A percentile compares a stretch with the other conserved stretches of the same genome.
Conservation (phyloP, 2,888 invertebrate species). For the Anoplius nigerrimus region DNA sequence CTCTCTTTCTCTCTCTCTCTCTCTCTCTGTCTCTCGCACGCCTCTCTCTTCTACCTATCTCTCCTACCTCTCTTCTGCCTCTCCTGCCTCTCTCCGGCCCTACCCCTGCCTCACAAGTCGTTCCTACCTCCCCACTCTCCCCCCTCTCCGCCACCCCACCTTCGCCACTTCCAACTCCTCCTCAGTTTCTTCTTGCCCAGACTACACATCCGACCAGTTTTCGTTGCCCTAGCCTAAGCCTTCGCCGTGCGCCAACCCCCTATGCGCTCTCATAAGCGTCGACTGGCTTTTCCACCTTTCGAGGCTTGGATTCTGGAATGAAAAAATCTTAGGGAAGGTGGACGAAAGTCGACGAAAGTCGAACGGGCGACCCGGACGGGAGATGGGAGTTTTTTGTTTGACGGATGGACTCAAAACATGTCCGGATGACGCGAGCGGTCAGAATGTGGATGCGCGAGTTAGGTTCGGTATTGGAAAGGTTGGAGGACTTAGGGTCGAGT, state of each 20-base stretch:
- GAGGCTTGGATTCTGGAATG: too few relatives aligned
- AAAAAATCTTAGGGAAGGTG: too few relatives aligned
- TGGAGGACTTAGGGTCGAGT: too few relatives aligned
- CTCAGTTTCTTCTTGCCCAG: conserved; percentile 28
- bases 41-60: too few relatives aligned
- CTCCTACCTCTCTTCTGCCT: conserved; percentile 67
- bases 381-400: too few relatives aligned
- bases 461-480: too few relatives aligned
- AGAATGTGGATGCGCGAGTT: too few relatives aligned
- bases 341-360: too few relatives aligned
- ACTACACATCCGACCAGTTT: conserved; percentile 62
- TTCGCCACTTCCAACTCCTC: conserved; percentile 24
- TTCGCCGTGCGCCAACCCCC: conserved; percentile 40
- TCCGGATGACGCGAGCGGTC: too few relatives aligned
- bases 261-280: conserved; percentile 20
- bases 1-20: neutral
- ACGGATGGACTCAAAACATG: too few relatives aligned
- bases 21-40: too few relatives aligned
- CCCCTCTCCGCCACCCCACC: conserved; percentile 36
- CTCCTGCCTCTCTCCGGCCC: conserved; percentile 24
- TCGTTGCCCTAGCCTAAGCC: conserved; percentile 60
- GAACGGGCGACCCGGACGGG: too few relatives aligned
- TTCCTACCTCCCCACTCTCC: conserved; percentile 46
- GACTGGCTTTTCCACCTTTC: neutral
- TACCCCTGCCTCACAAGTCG: conserved; percentile 29